These are phyloP conservation scores for Dryadula phaetusa DNA, from an alignment of 2,888 invertebrate species.

Conservation along the genomic window DNA sequence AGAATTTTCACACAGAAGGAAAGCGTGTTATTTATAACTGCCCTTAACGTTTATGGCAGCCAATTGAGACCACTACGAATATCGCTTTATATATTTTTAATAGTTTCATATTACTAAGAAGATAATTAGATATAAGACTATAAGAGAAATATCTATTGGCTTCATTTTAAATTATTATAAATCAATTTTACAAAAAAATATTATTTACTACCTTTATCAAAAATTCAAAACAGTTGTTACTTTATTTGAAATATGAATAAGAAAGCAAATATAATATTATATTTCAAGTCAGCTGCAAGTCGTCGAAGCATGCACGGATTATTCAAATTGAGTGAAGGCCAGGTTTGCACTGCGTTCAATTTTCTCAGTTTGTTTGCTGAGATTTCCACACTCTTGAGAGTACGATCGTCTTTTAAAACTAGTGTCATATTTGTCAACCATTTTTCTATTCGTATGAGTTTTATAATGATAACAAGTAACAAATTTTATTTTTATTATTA, in stretches of 20 bases:
- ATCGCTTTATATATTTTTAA: too few relatives aligned
- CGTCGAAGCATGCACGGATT: conserved; percentile 29
- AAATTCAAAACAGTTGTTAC: background rate
- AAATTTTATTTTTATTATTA: too few relatives aligned
- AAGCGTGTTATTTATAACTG: too few relatives aligned
- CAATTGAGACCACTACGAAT: too few relatives aligned
- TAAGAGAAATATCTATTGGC: too few relatives aligned
- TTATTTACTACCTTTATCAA: background rate
- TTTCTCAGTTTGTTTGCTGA: conserved; percentile 33
- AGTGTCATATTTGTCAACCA: background rate
- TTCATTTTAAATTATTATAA: too few relatives aligned
- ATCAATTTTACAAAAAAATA: too few relatives aligned
- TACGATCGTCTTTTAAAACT: background rate
- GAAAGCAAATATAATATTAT: conserved; percentile 19
- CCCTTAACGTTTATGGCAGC: too few relatives aligned
- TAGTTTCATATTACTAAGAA: too few relatives aligned
- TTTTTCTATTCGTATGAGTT: background rate
- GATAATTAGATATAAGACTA: too few relatives aligned
- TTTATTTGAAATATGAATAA: conserved; percentile 18
- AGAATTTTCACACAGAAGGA: too few relatives aligned
- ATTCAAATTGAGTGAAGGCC: conserved; percentile 35
- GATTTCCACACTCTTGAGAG: conserved; percentile 9
- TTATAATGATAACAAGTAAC: background rate
- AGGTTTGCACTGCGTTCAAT: conserved; percentile 32
- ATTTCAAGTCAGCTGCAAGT: conserved; percentile 17